Evolutionary conservation across 2,888 invertebrate genomes (phyloP), one percentile per base, ranked within the genome.

Genomic region (Peribatodes rhomboidaria): DNA sequence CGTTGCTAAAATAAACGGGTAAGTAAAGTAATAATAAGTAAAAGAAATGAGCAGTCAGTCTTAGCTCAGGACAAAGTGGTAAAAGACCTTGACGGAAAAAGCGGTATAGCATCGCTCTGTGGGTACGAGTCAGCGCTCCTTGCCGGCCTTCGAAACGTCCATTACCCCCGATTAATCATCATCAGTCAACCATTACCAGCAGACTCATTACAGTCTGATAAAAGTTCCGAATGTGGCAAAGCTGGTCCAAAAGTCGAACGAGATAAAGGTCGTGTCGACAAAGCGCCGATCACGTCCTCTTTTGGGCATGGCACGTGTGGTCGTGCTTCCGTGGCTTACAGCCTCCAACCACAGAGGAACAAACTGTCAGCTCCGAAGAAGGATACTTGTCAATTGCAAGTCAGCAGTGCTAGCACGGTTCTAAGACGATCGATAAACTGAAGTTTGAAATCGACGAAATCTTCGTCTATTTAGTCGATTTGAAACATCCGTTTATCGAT

Each of bases 241-340:
- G 20, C 18, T 35, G 44, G 18, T 18, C 13, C 16, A 20, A 33
- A 44, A 56, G 33, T 44, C 33, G 54, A 42, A 31, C 18, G 10
- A 33, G 18, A 16, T 44, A 44, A 46, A 44, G 56, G 44, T 56
- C n/a, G 20, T 37, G 35, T 42, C 27, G 46, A 35, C 31, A 44
- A 44, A 50, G 31, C 22, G 41, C 39, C 31, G 55, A 55, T 67
- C n/a, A 31, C 65, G 58, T 70, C 73, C 69, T 35, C 61, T 69
- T 78, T 73, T 69, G 79, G 74, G 63, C 73, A 74, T 63, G 83
- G 83, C 81, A 82, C 80, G 83, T 78, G 78, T 75, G 73, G 83
- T 83, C 79, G 82, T 84, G 83, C 85, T 88, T 89, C 88, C 87
- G 84, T 75, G 79, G 71, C 76, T 75, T 73, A 75, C 33, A 33